A percentile compares a stretch with the other conserved stretches of the same genome.
These are phyloP conservation scores for Piscicola geometra DNA, from an alignment of 2,888 invertebrate genomes.

Conservation along the genomic window DNA sequence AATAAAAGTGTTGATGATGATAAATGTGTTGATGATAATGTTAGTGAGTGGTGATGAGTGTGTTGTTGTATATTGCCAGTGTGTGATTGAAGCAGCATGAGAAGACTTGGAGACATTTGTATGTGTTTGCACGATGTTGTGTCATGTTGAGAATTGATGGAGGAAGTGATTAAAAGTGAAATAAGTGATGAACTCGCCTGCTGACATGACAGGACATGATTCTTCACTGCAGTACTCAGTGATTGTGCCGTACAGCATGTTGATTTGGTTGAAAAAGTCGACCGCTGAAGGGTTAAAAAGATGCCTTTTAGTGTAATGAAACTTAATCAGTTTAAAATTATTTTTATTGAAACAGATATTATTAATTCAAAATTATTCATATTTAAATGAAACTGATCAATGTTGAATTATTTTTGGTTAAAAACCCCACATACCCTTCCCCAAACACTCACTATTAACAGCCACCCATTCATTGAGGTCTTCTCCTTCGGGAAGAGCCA, in stretches of 20 bases:
- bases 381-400: background rate
- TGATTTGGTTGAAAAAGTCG: constrained; percentile 99
- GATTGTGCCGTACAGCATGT: constrained; percentile 98
- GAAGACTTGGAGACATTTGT: too few species aligned
- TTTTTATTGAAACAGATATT: background rate
- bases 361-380: background rate
- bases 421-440: too few species aligned
- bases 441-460: constrained; percentile 82
- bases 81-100: too few species aligned
- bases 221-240: constrained; percentile 99
- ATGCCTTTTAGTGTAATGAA: background rate
- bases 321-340: background rate
- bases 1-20: too few species aligned
- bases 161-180: too few species aligned
- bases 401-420: too few species aligned
- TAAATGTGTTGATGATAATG: too few species aligned
- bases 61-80: too few species aligned
- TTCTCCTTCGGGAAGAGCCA: constrained; percentile 94
- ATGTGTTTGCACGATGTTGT: too few species aligned
- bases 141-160: too few species aligned
- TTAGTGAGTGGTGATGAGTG: too few species aligned
- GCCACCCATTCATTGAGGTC: constrained; percentile 99
- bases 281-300: constrained; percentile 69
- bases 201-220: constrained; percentile 95
- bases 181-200: too few species aligned